Percentiles rank a stretch among this genome's conserved stretches.
Conservation (phyloP, 2,113 vertebrate species). For the Centrocercus urophasianus region DNA sequence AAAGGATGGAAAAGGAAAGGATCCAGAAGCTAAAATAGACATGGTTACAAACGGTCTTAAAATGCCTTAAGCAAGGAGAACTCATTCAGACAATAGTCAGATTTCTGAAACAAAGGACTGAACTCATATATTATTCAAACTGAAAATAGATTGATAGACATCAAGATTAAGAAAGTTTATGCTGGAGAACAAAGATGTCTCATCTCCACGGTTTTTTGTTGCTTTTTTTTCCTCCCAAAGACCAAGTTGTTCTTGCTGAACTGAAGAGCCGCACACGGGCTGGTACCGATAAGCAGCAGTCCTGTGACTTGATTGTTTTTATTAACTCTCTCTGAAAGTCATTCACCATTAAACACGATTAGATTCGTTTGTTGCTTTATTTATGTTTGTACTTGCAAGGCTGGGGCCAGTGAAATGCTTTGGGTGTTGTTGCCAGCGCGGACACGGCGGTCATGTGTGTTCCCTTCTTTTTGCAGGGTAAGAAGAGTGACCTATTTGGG, state of each 20-base stretch:
- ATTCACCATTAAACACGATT: slow-evolving; percentile 57
- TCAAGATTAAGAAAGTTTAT: slow-evolving; percentile 70
- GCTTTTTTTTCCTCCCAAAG: slow-evolving; percentile 9
- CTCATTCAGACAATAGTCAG: slow-evolving; percentile 54
- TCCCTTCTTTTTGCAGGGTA: slow-evolving; percentile 87
- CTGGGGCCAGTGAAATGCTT: slow-evolving; percentile 62
- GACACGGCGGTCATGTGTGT: slow-evolving; percentile 78
- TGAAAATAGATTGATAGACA: slow-evolving; percentile 72
- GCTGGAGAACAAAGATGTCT: slow-evolving; percentile 61
- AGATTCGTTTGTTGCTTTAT: slow-evolving; percentile 68
- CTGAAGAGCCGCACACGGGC: slow-evolving; percentile 46
- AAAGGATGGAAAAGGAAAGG: slow-evolving; percentile 2
- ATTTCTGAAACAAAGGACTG: slow-evolving; percentile 73
- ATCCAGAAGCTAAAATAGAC: slow-evolving; percentile 68
- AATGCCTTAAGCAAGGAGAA: slow-evolving; percentile 63
- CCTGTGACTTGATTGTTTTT: slow-evolving; percentile 72
- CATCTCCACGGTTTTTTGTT: slow-evolving; percentile 27
- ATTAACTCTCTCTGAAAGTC: slow-evolving; percentile 71
- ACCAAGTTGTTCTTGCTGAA: slow-evolving; percentile 60
- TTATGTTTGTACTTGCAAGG: slow-evolving; percentile 62
- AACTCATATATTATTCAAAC: slow-evolving; percentile 74
- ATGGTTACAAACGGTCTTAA: slow-evolving; percentile 44
- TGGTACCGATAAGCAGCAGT: slow-evolving; percentile 65
- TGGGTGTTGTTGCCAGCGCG: slow-evolving; percentile 44
- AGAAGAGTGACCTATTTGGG: slow-evolving; percentile 87